These are phyloP conservation scores for Leptestheria dahalacensis DNA, from an alignment of 1,140 invertebrate species.

Conservation along the genomic window DNA sequence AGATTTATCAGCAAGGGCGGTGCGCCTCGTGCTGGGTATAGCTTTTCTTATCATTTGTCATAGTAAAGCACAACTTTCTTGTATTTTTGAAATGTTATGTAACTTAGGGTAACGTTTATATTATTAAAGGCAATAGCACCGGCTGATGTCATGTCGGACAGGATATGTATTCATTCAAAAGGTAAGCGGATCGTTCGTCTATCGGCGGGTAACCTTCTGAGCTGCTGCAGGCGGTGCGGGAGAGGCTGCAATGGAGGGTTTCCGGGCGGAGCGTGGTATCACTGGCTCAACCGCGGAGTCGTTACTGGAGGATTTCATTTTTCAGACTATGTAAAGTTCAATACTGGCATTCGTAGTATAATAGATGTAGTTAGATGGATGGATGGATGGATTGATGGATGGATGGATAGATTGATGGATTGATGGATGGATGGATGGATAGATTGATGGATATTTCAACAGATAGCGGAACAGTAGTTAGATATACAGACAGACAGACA, in stretches of 20 bases:
- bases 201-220: conserved; percentile 36
- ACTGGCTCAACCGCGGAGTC: conserved; percentile 27
- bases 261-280: conserved; percentile 35
- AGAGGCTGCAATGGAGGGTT: conserved; percentile 33
- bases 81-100: too few species aligned
- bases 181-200: background rate
- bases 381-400: too few species aligned
- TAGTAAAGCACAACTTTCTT: background rate
- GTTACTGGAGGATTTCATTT: conserved; percentile 38
- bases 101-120: too few species aligned
- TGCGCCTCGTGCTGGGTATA: conserved; percentile 26
- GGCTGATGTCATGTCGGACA: conserved; percentile 1
- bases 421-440: too few species aligned
- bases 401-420: too few species aligned
- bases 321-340: conserved; percentile 32
- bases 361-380: too few species aligned
- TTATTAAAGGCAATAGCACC: background rate
- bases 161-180: conserved; percentile 3
- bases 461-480: too few species aligned
- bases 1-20: conserved; percentile 25
- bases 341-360: too few species aligned
- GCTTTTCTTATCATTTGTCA: background rate
- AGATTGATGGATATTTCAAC: too few species aligned
- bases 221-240: conserved; percentile 38
- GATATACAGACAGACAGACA: too few species aligned